Conservation (phyloP, 2,113 vertebrate species). For the Datnioides undecimradiatus region DNA sequence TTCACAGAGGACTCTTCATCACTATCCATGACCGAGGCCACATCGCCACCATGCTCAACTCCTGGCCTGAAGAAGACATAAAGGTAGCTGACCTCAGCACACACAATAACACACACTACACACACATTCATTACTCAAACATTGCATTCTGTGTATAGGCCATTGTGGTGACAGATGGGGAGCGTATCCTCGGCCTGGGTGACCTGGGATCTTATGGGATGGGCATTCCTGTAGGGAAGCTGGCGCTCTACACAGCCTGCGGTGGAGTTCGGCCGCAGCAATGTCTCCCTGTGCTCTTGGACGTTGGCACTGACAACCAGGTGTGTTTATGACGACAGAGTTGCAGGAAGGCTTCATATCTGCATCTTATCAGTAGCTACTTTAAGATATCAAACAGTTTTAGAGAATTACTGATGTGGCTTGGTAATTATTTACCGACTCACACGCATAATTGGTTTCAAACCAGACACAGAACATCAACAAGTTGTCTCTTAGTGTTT, state of each 20-base stretch:
- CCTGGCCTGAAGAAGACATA: slow-evolving; percentile 96
- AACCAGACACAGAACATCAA: not conserved
- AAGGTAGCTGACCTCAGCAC: slow-evolving; percentile 84
- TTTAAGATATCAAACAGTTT: not conserved
- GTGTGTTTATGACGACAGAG: slow-evolving; percentile 69
- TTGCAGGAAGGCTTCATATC: not conserved
- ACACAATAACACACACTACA: not conserved
- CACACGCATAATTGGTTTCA: not conserved
- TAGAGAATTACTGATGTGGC: slow-evolving; percentile 3
- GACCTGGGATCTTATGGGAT: slow-evolving; percentile 96
- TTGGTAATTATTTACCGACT: not conserved
- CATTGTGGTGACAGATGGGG: slow-evolving; percentile 97
- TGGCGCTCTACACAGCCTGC: slow-evolving; percentile 97
- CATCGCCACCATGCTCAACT: slow-evolving; percentile 94
- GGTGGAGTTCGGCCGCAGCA: slow-evolving; percentile 93
- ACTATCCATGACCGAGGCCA: slow-evolving; percentile 98
- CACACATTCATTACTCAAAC: not conserved
- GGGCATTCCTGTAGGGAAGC: slow-evolving; percentile 97
- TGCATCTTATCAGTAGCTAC: not conserved
- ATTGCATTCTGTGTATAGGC: slow-evolving; percentile 83
- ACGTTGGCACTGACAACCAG: slow-evolving; percentile 98
- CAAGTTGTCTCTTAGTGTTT: not conserved
- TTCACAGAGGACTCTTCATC: slow-evolving; percentile 93
- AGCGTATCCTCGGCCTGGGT: slow-evolving; percentile 95
- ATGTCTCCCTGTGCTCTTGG: slow-evolving; percentile 96